phyloP scores from a whole-genome alignment of 1,140 invertebrate genomes.

The Cephus cinctus region DNA sequence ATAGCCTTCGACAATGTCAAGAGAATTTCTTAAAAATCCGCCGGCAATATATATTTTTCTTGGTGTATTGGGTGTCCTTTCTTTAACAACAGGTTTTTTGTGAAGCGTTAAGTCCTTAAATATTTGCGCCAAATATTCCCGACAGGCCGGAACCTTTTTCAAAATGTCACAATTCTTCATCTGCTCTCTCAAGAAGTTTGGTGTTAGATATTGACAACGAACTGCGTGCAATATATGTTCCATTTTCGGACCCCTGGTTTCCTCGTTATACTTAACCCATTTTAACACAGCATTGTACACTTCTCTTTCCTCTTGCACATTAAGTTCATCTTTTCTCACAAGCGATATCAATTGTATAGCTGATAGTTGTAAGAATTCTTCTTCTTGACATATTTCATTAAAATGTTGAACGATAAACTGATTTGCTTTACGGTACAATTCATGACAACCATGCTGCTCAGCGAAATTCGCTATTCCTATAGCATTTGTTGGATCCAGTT shows the following conservation, averaged over 20 bases:
- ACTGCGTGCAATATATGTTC: conserved; percentile 84
- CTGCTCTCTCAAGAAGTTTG: conserved; percentile 84
- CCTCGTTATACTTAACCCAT: conserved; percentile 88
- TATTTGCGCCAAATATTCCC: conserved; percentile 86
- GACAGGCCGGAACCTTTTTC: conserved; percentile 83
- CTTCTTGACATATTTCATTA: conserved; percentile 83
- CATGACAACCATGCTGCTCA: conserved; percentile 84
- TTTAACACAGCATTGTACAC: conserved; percentile 89
- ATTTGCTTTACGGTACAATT: conserved; percentile 81
- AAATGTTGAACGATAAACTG: conserved; percentile 90
- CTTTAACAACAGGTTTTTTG: conserved; percentile 77
- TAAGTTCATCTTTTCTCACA: conserved; percentile 84
- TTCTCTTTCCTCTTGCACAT: conserved; percentile 86
- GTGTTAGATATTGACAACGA: conserved; percentile 88
- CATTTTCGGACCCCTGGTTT: conserved; percentile 79
- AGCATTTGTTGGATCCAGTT: conserved; percentile 89
- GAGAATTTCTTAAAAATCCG: conserved; percentile 81
- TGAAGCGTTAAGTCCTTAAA: conserved; percentile 85
- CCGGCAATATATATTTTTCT: conserved; percentile 88
- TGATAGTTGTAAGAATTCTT: conserved; percentile 85
- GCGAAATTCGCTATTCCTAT: conserved; percentile 92
- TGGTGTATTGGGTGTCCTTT: conserved; percentile 80
- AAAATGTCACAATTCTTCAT: conserved; percentile 87
- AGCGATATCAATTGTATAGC: conserved; percentile 75
- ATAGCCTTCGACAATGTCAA: conserved; percentile 84